Evolutionary conservation across 2,797 vertebrate genomes (phyloP).

Genomic region (Protonibea diacanthus): DNA sequence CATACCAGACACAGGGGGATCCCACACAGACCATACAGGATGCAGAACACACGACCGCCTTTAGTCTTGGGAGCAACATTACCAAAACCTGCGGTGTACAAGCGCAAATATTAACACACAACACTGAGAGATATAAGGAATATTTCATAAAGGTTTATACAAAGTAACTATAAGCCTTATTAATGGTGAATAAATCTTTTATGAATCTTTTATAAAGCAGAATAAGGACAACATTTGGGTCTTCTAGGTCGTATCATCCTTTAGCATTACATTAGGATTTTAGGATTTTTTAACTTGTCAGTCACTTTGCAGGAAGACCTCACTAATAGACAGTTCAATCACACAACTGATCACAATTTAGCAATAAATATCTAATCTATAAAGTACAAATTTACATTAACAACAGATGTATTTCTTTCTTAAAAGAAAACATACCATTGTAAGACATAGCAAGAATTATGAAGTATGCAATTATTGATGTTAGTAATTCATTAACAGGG

Average conservation of each 20-base stretch:
- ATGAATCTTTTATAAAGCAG: not conserved
- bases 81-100: constrained; percentile 88
- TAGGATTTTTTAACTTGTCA: constrained; percentile 2
- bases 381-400: not conserved
- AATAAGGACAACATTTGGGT: not conserved
- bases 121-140: not conserved
- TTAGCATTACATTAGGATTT: not conserved
- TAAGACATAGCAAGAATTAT: too few relatives aligned
- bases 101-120: not conserved
- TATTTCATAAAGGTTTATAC: not conserved
- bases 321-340: not conserved
- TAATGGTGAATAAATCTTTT: not conserved
- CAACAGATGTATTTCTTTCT: too few relatives aligned
- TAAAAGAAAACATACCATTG: too few relatives aligned
- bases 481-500: not conserved
- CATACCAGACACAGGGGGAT: constrained; percentile 97
- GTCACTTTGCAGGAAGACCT: not conserved
- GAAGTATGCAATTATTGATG: not conserved
- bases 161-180: not conserved
- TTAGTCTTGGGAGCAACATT: constrained; percentile 95
- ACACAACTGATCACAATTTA: too few relatives aligned
- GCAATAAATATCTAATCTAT: too few relatives aligned
- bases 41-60: constrained; percentile 94
- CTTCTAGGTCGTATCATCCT: not conserved
- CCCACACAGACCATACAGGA: constrained; percentile 96